Evolutionary conservation across 1,140 invertebrate genomes (phyloP), one percentile per base, ranked within the genome.

Genomic region (Neuroterus valhalla): DNA sequence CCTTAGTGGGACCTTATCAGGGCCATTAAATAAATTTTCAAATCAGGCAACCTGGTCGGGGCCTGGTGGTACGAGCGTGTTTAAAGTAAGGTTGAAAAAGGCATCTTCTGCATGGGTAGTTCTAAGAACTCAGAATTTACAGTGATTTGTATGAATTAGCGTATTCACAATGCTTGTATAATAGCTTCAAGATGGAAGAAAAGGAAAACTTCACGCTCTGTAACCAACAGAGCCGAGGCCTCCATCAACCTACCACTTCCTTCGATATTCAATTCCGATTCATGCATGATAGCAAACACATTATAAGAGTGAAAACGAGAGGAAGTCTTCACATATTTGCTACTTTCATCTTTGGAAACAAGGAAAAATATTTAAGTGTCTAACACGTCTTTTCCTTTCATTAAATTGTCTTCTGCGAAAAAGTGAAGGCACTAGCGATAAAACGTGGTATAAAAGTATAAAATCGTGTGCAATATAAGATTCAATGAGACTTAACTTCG

Each of bases 201-300:
- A 80, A 70, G 79, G 72, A 81, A 76, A 38, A 38, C 5, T 38
- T 87, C 82, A 88, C 86, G 87, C 82, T 88, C 82, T 82, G 82
- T 88, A 88, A 76, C 81, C 87, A 89, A 88, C 87, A 74, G 77
- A 88, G 86, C 84, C 87, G 87, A 89, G 88, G 86, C 79, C 87
- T 86, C 82, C 55, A 67, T 38, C 68, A 55, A 74, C 66, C 72
- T 69, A 72, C 67, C 42, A 48, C 74, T 76, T 75, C 67, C 68
- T 72, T 78, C 68, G 50, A 68, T 71, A 23, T 68, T 42, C 68
- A 62, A 62, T 66, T 67, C 71, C 44, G 67, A 72, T 67, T 52
- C 26, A 66, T 66, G 55, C 55, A 31, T 38, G 55, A 62, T 14
- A 31, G 55, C n/a, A 62, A 23, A 62, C n/a, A n/a, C 26, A 62